These are phyloP conservation scores for Luscinia luscinia DNA, from an alignment of 2,797 vertebrate genomes.

Conservation along the genomic window DNA sequence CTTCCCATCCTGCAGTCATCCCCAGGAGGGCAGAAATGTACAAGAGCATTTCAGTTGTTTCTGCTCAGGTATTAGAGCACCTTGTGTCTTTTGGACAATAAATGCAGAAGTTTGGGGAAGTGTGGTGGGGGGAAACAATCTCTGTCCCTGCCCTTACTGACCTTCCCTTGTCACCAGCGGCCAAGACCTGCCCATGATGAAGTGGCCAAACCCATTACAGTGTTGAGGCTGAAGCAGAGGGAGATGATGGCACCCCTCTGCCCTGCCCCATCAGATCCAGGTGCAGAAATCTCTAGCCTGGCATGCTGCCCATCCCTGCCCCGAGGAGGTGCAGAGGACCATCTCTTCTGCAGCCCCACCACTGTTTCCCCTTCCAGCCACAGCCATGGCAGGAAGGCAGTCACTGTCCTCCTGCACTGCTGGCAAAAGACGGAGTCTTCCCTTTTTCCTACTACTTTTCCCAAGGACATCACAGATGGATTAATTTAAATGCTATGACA, in stretches of 20 bases:
- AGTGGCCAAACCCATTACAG: not conserved
- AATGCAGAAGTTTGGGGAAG: not conserved
- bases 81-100: not conserved
- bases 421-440: not conserved
- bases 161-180: not conserved
- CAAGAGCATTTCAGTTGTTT: not conserved
- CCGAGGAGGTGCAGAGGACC: not conserved
- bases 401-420: not conserved
- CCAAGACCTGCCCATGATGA: not conserved
- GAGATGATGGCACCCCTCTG: not conserved
- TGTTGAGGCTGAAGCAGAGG: not conserved
- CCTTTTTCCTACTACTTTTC: not conserved
- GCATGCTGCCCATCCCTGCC: not conserved
- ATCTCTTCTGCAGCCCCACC: not conserved
- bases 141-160: not conserved
- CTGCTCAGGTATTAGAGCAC: not conserved
- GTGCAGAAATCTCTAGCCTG: not conserved
- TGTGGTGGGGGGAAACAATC: not conserved
- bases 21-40: not conserved
- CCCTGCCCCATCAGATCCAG: not conserved
- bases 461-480: not conserved
- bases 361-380: not conserved
- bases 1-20: not conserved
- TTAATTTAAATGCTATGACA: not conserved
- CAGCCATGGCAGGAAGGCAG: not conserved